These are phyloP conservation scores for Gallirallus australis DNA, from an alignment of 2,797 vertebrate species.

Conservation along the genomic window DNA sequence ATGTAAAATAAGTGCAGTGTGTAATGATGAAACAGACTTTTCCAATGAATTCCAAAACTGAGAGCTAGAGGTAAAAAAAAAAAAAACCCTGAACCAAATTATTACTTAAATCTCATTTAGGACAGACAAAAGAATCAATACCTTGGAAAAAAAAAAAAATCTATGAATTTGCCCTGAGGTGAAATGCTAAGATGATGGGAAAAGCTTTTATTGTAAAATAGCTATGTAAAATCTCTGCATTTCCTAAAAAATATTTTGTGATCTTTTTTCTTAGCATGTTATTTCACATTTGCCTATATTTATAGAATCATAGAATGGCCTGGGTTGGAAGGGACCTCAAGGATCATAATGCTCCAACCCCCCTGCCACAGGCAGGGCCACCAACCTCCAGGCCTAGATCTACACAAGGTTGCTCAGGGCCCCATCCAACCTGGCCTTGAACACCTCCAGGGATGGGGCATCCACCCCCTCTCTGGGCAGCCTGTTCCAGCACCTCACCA, in stretches of 20 bases:
- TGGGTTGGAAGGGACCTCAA: too few species aligned
- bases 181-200: constrained; percentile 41
- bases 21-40: neutral
- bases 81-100: neutral
- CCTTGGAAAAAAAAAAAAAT: neutral
- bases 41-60: neutral
- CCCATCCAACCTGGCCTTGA: too few species aligned
- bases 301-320: too few species aligned
- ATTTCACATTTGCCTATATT: neutral
- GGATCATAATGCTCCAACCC: too few species aligned
- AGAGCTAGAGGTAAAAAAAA: neutral
- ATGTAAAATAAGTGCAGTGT: neutral
- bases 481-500: too few species aligned
- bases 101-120: constrained; percentile 44
- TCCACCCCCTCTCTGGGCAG: too few species aligned
- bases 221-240: neutral
- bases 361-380: too few species aligned
- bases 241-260: constrained; percentile 2
- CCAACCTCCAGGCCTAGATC: too few species aligned
- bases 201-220: constrained; percentile 31
- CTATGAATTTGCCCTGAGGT: constrained; percentile 49
- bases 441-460: too few species aligned
- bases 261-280: neutral
- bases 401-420: too few species aligned
- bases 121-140: constrained; percentile 52